Evolutionary conservation across 2,797 vertebrate species (phyloP), one percentile per base, ranked within the genome.

Genomic region (Alca torda): DNA sequence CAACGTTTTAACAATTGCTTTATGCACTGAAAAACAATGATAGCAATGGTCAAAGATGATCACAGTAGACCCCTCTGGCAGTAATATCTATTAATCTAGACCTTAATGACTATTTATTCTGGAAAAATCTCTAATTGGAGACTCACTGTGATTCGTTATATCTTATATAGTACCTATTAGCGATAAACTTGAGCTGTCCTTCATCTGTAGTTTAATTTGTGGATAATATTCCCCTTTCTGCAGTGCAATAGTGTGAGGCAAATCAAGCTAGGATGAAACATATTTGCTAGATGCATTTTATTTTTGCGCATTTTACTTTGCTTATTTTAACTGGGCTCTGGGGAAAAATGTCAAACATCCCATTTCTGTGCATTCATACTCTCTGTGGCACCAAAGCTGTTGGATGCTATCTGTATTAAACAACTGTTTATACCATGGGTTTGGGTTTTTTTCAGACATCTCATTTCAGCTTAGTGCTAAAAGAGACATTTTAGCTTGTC

Each of bases 21-120:
- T 95, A 94, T 94, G 95, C 87, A 88, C 88, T 82, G 68, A 79
- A 90, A 94, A 95, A 45, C 93, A 96, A 35, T n/a, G 16, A 88
- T 96, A 92, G 94, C 50, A 81, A 50, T 35, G 73, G 82, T 84
- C 82, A 76, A 86, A 92, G 54, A 93, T 70, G 54, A 94, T 86
- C n/a, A 67, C 6, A 31, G 68, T 50, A 73, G 54, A 91, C 21
- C 87, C 94, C 83, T 92, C 84, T 73, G 84, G 90, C 87, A 8
- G n/a, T 76, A 94, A 59, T 92, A 87, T 92, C 61, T 95, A 69
- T 92, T 95, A 92, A 95, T 93, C 35, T 84, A 73, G 51, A 80
- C 6, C 17, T 75, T 92, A 94, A 93, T 92, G 86, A 81, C 59
- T 92, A 33, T 89, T 92, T 94, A 69, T 94, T 89, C 39, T 78